These are phyloP conservation scores for Anthoscopus minutus DNA, from an alignment of 2,113 vertebrate species.

Conservation along the genomic window DNA sequence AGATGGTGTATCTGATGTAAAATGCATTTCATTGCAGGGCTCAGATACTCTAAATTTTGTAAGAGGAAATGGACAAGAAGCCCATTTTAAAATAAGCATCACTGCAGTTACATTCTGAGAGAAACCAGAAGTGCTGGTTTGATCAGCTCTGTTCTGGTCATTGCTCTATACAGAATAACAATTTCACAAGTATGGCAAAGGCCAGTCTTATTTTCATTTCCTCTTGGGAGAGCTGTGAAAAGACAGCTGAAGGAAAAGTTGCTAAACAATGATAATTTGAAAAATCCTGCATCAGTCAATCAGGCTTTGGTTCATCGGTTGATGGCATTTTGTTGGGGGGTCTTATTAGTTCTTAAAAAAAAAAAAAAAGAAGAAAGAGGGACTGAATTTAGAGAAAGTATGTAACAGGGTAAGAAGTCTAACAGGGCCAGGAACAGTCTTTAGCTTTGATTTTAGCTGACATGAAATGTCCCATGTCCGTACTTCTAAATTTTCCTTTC, in stretches of 20 bases:
- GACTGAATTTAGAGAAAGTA: background rate
- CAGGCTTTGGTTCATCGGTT: background rate
- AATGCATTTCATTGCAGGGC: background rate
- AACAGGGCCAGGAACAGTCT: background rate
- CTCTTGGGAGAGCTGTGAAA: slow-evolving; percentile 23
- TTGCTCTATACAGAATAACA: background rate
- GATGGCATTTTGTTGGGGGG: background rate
- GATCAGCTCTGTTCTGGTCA: slow-evolving; percentile 1
- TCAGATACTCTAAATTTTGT: background rate
- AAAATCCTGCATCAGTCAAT: slow-evolving; percentile 16
- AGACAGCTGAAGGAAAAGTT: slow-evolving; percentile 13
- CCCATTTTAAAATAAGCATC: background rate
- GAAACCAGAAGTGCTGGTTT: slow-evolving; percentile 15
- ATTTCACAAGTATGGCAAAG: slow-evolving; percentile 1
- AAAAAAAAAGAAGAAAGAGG: background rate
- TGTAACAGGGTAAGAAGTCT: background rate
- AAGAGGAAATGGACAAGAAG: background rate
- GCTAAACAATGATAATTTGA: slow-evolving; percentile 33
- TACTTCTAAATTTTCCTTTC: background rate
- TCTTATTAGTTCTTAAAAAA: background rate
- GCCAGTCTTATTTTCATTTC: slow-evolving; percentile 14
- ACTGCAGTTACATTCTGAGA: background rate
- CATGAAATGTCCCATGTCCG: background rate
- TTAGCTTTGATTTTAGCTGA: background rate
- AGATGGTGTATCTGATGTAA: slow-evolving; percentile 2